These are phyloP conservation scores for Ammodytes marinus DNA, from an alignment of 2,113 vertebrate species.

Conservation along the genomic window DNA sequence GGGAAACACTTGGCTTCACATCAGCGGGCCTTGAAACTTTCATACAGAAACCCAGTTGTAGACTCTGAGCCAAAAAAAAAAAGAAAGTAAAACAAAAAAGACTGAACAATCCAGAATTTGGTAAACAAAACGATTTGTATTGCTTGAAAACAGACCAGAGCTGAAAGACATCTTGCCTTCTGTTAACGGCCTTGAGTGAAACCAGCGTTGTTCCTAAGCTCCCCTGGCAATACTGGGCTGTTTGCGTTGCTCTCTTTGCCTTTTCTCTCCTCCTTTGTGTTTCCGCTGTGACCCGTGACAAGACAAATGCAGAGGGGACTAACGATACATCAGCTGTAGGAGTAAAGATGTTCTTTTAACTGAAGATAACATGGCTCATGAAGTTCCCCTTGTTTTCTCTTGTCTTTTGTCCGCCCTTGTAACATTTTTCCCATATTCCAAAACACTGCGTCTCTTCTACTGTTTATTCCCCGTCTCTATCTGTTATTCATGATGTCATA, in stretches of 20 bases:
- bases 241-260: conserved; percentile 54
- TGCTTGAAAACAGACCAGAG: conserved; percentile 69
- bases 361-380: conserved; percentile 46
- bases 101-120: conserved; percentile 48
- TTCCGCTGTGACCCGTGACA: conserved; percentile 64
- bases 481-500: conserved; percentile 45
- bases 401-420: conserved; percentile 47
- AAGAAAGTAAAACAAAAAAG: conserved; percentile 13
- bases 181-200: conserved; percentile 74
- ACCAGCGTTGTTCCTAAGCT: conserved; percentile 63
- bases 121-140: conserved; percentile 74
- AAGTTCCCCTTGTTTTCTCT: conserved; percentile 53
- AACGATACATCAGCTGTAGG: conserved; percentile 46
- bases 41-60: conserved; percentile 64
- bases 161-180: conserved; percentile 65
- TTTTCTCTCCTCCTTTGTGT: conserved; percentile 63
- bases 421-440: conserved; percentile 51
- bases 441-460: conserved; percentile 19
- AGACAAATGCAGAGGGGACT: conserved; percentile 51
- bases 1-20: conserved; percentile 61
- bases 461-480: conserved; percentile 45
- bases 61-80: conserved; percentile 61
- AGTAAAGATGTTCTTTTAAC: conserved; percentile 49
- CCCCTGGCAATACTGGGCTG: conserved; percentile 55
- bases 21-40: conserved; percentile 56